Evolutionary conservation across 2,797 vertebrate genomes (phyloP), one percentile per base, ranked within the genome.

Genomic region (Gymnocypris eckloni): DNA sequence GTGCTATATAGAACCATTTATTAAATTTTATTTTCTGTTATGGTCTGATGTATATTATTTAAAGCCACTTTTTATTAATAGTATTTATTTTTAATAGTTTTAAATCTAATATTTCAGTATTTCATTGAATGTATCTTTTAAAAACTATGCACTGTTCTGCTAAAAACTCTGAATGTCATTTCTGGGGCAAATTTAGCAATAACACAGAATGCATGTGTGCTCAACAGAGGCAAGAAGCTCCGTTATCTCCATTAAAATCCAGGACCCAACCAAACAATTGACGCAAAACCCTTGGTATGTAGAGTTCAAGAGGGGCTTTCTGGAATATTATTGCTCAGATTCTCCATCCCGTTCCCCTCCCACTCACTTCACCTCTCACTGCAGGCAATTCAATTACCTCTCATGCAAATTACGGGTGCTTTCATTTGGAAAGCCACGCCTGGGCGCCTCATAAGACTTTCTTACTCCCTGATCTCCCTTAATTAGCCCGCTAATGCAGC

Each of bases 341-440:
- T 77, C 86, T 79, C 86, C 79, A 20, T 69, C 50, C 22, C 5
- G 33, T 50, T 54, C 73, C 61, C 50, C 61, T 82, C 86, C 73
- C 37, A 64, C 72, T 77, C 66, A 81, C 71, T 54, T 76, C 72
- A 77, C 66, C 77, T 78, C 83, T 88, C 91, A 86, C 91, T 91
- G 89, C 91, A 48, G 92, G 92, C 91, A 76, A 94, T 94, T 94
- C 94, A 94, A 93, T 95, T 93, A 94, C 92, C 89, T 91, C 90
- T 90, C 89, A 92, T 93, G 93, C 93, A 94, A 94, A 94, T 94
- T 92, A 91, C 86, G 90, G 48, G 11, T 61, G 90, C 92, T 93
- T 93, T 94, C 92, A 94, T 94, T 94, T 93, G 91, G 91, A 89
- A 88, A 92, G 28, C 89, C 90, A 91, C 90, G 90, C 92, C 92